phyloP scores from a whole-genome alignment of 2,888 invertebrate genomes.

The Urechis unicinctus region DNA sequence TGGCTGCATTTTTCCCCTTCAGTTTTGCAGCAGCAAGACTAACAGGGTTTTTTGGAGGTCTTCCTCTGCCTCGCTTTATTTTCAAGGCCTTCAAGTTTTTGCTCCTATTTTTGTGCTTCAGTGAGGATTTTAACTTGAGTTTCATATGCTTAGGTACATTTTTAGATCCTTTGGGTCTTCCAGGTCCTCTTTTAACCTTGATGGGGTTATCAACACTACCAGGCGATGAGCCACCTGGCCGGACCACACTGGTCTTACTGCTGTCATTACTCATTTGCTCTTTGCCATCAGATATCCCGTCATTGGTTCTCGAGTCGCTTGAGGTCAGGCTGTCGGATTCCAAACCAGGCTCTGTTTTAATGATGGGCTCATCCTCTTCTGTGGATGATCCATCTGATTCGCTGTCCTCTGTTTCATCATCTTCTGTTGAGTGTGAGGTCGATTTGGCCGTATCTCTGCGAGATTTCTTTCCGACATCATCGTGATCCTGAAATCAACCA shows the following conservation, averaged over 20 bases:
- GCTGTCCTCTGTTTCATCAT: too few species aligned
- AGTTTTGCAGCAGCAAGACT: background rate
- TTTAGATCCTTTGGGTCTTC: slow-evolving; percentile 11
- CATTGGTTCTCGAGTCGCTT: too few species aligned
- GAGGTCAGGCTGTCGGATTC: too few species aligned
- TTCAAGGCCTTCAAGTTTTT: background rate
- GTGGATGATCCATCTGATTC: background rate
- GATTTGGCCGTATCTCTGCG: too few species aligned
- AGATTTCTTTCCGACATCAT: too few species aligned
- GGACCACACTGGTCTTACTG: background rate
- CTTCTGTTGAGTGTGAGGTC: too few species aligned
- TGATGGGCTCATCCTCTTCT: background rate
- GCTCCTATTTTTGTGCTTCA: background rate
- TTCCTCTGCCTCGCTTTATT: background rate
- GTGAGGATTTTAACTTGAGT: background rate
- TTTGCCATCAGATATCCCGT: too few species aligned
- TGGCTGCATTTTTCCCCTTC: too few species aligned
- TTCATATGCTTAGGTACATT: background rate
- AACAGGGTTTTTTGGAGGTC: background rate
- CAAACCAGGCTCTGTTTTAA: background rate
- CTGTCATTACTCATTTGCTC: slow-evolving; percentile 1
- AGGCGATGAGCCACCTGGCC: background rate
- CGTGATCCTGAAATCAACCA: too few species aligned
- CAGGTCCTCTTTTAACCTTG: slow-evolving; percentile 1
- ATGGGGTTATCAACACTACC: background rate